Base-by-base conservation (phyloP, 2,113 vertebrate genomes). In the Empidonax traillii region DNA sequence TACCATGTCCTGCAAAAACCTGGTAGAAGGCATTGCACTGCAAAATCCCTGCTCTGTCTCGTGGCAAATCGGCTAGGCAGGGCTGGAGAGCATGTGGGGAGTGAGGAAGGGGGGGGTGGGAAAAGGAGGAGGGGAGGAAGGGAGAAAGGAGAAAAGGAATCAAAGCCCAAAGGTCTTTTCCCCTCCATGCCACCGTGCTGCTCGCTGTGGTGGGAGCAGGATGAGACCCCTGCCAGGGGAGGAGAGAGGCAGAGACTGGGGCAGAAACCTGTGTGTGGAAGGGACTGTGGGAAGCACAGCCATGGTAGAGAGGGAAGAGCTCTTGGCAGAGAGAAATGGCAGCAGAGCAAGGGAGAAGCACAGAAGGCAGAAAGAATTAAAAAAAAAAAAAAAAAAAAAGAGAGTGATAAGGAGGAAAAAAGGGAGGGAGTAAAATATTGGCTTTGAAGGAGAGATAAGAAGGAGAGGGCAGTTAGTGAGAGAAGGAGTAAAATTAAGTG, bases 391-490 rank as follows among this genome's bases (percentile, higher is more conserved):
- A 77, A 59, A 37, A 37, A 37, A 27, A 4, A 25, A 15, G 16
- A 0, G 2, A 11, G 87, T 0, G 85, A 96, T 96, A 97, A 97
- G 92, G 52, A 69, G 71, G 58, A 39, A 72, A 95, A 94, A 89
- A 90, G 19, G 51, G 51, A 85, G 67, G 90, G 90, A 92, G 83
- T 77, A 75, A 93, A 96, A 95, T 92, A 90, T 78, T 86, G 62
- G 31, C 89, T 94, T 88, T 88, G 93, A 90, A 87, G 88, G 52
- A 65, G 93, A 95, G 96, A 95, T 90, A 96, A 96, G 96, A 81
- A 52, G 77, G 65, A 75, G 87, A 93, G 85, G 61, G 85, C 73
- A 78, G 92, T 92, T 93, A 89, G 68, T 37, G 90, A 92, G 83
- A 94, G 72, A 52, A 94, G 82, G 63, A 95, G 78, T 83, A 80